Evolutionary conservation across 2,113 vertebrate genomes (phyloP), one percentile per base, ranked within the genome.

Genomic region (Megalops atlanticus): DNA sequence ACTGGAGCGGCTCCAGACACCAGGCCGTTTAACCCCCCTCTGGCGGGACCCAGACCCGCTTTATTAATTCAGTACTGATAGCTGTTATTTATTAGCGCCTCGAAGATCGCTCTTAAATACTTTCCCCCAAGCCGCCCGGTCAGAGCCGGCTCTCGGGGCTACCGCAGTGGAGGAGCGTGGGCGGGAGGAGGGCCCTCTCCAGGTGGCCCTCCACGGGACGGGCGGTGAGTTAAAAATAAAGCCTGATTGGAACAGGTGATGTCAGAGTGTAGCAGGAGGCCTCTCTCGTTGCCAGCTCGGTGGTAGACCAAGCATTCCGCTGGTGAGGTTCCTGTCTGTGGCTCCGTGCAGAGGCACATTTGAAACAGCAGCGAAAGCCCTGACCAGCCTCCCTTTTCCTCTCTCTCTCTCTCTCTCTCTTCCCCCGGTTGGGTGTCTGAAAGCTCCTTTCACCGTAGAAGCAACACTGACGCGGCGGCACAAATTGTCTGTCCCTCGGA

Each of bases 201-300:
- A n/a, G n/a, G 75, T 81, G 80, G 88, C 80, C 39, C 69, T 82
- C 68, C 43, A 52, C 68, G 39, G 79, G 77, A 18, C 40, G 38
- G 39, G 76, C 78, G 69, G 80, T 82, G 82, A 85, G 81, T 83
- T 79, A 85, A 84, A 84, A 87, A 83, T 82, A 78, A 84, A 87
- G 81, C 77, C 86, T 80, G 86, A 88, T 88, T 91, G 90, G 87
- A 90, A 87, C 79, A 90, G 87, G 86, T 90, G 88, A 89, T 91
- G 87, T 84, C 87, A 91, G 87, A 86, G 87, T 85, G 82, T 77
- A 72, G 84, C 68, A 2, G n/a, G n/a, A n/a, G n/a, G n/a, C n/a
- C n/a, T n/a, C n/a, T n/a, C 85, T 85, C 85, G 84, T 84, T 83
- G 86, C 86, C 85, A 89, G 84, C 87, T 87, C 70, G 77, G 80